These are phyloP conservation scores for Frieseomelitta varia DNA, from an alignment of 1,140 invertebrate genomes.

Conservation along the genomic window DNA sequence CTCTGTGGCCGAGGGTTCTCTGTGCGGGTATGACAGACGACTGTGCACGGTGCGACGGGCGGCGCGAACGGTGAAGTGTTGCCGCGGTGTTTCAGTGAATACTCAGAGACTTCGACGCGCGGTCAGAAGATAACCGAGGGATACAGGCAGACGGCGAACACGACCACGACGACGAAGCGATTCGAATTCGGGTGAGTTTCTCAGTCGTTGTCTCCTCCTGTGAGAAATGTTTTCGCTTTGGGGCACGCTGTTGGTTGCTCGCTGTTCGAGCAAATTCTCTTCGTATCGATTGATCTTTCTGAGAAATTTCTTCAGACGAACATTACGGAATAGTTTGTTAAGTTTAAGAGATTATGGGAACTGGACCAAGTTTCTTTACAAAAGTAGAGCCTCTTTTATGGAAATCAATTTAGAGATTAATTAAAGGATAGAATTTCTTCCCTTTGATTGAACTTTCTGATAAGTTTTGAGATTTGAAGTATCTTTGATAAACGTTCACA, in stretches of 20 bases:
- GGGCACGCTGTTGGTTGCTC: background rate
- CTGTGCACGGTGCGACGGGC: constrained; percentile 59
- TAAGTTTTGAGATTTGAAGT: too few relatives aligned
- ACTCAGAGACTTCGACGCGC: constrained; percentile 74
- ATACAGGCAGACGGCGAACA: constrained; percentile 61
- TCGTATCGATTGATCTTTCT: too few relatives aligned
- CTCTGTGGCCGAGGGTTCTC: constrained; percentile 39
- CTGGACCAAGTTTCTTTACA: too few relatives aligned
- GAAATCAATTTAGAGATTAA: too few relatives aligned
- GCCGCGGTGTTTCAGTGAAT: constrained; percentile 71
- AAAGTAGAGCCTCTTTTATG: too few relatives aligned
- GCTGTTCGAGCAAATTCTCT: too few relatives aligned
- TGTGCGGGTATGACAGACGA: constrained; percentile 62
- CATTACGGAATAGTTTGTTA: too few relatives aligned
- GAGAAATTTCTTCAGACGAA: too few relatives aligned
- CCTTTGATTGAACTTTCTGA: background rate
- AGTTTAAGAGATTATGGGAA: too few relatives aligned
- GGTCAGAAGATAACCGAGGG: constrained; percentile 58
- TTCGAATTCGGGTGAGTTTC: constrained; percentile 65
- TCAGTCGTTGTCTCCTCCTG: too few relatives aligned
- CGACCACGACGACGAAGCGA: constrained; percentile 52
- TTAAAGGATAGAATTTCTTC: background rate
- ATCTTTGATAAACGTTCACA: too few relatives aligned
- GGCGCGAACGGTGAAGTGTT: constrained; percentile 63
- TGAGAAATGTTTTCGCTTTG: background rate